phyloP scores from a whole-genome alignment of 2,888 invertebrate genomes.

The Hymenopus coronatus region DNA sequence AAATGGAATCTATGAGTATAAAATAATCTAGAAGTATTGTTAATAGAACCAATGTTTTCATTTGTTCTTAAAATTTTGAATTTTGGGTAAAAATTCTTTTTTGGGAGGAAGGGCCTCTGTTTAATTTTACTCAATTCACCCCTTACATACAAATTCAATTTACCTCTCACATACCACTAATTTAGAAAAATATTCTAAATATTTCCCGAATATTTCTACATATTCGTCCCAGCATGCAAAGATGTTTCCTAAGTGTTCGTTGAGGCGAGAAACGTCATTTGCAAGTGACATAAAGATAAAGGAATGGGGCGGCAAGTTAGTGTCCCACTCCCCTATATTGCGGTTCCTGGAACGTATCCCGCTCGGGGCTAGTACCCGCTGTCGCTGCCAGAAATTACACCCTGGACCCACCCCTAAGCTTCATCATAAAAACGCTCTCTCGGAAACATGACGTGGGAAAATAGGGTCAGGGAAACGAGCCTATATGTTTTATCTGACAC shows the following conservation, averaged over 20 bases:
- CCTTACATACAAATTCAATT: too few relatives aligned
- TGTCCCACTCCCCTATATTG: background rate
- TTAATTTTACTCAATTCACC: too few relatives aligned
- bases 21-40: too few relatives aligned
- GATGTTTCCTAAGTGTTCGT: background rate
- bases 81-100: too few relatives aligned
- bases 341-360: background rate
- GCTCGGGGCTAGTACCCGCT: background rate
- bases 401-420: background rate
- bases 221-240: too few relatives aligned
- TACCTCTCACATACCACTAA: too few relatives aligned
- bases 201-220: too few relatives aligned
- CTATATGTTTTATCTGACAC: conserved; percentile 10
- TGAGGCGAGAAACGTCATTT: background rate
- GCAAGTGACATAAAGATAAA: background rate
- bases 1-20: too few relatives aligned
- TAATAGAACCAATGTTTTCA: too few relatives aligned
- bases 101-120: too few relatives aligned
- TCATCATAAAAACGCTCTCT: conserved; percentile 14
- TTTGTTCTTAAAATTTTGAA: too few relatives aligned
- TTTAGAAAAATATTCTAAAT: too few relatives aligned
- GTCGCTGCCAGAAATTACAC: background rate
- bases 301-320: background rate
- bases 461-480: background rate
- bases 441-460: conserved; percentile 8